A percentile compares a stretch with the other conserved stretches of the same genome.
phyloP scores from a whole-genome alignment of 1,140 invertebrate species.

The Cardiocondyla obscurior region DNA sequence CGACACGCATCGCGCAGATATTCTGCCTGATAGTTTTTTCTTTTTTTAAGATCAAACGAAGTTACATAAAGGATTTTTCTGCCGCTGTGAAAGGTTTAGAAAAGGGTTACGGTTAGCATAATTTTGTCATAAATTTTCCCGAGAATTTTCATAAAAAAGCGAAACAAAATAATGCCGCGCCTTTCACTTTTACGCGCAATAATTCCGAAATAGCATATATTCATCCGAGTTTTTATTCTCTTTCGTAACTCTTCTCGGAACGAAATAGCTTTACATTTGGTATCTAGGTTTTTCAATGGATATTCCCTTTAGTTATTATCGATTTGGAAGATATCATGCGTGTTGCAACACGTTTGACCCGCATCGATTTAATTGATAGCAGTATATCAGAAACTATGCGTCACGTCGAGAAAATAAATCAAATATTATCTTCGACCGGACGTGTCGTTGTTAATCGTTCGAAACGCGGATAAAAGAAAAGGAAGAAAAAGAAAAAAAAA shows the following conservation, averaged over 20 bases:
- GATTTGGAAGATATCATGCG: background rate
- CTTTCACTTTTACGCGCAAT: background rate
- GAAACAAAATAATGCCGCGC: background rate
- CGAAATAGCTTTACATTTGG: background rate
- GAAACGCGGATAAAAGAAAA: background rate
- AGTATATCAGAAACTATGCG: slow-evolving; percentile 9
- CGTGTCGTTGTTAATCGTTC: background rate
- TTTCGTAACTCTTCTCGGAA: background rate
- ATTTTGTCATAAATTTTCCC: background rate
- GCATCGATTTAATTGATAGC: slow-evolving; percentile 10
- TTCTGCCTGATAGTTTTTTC: slow-evolving; percentile 26
- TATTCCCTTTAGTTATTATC: background rate
- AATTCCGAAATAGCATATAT: background rate
- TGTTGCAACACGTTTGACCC: background rate
- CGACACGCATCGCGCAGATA: background rate
- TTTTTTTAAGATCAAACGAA: slow-evolving; percentile 57
- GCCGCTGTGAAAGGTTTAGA: background rate
- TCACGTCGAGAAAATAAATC: slow-evolving; percentile 13
- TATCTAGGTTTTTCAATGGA: background rate
- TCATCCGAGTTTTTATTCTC: background rate
- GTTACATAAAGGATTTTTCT: background rate
- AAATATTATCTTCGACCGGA: background rate
- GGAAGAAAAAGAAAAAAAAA: no score
- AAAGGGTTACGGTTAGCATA: background rate
- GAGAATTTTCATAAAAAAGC: background rate